phyloP scores from a whole-genome alignment of 2,888 invertebrate species.

The Minunthozetes semirufus region DNA sequence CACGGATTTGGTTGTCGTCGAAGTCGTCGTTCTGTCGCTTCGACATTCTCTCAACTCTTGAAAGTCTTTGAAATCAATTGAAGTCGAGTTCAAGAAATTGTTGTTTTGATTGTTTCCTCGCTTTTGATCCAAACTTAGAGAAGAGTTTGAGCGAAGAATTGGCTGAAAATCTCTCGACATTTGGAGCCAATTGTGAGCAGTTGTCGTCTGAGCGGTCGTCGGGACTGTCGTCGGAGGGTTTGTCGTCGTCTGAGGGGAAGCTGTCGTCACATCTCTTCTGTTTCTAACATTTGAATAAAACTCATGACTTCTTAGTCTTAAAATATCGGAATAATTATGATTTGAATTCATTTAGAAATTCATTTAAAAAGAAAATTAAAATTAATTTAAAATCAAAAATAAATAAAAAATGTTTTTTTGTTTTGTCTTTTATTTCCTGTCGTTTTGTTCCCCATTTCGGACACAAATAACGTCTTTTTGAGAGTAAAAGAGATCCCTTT shows the following conservation, averaged over 20 bases:
- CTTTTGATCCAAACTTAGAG: slow-evolving; percentile 7
- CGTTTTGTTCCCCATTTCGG: too few relatives aligned
- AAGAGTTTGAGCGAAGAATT: slow-evolving; percentile 2
- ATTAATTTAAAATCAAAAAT: too few relatives aligned
- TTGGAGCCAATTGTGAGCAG: too few relatives aligned
- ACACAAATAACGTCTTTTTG: too few relatives aligned
- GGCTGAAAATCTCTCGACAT: neutral
- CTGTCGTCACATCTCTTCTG: too few relatives aligned
- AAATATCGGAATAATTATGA: slow-evolving; percentile 6
- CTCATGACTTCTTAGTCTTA: neutral
- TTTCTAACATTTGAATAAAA: neutral
- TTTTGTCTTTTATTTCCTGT: too few relatives aligned
- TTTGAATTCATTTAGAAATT: too few relatives aligned
- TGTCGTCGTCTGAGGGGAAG: too few relatives aligned
- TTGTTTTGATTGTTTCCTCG: neutral
- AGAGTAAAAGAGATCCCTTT: too few relatives aligned
- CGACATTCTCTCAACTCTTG: slow-evolving; percentile 24
- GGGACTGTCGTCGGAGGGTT: neutral
- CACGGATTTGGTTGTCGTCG: neutral
- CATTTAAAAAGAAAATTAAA: too few relatives aligned
- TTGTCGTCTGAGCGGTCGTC: neutral
- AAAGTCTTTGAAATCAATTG: slow-evolving; percentile 7
- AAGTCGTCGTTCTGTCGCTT: neutral
- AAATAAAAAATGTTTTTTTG: too few relatives aligned
- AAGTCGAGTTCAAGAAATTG: neutral